Evolutionary conservation across 2,888 invertebrate species (phyloP), one percentile per base, ranked within the genome.

Genomic region (Macaria liturata): DNA sequence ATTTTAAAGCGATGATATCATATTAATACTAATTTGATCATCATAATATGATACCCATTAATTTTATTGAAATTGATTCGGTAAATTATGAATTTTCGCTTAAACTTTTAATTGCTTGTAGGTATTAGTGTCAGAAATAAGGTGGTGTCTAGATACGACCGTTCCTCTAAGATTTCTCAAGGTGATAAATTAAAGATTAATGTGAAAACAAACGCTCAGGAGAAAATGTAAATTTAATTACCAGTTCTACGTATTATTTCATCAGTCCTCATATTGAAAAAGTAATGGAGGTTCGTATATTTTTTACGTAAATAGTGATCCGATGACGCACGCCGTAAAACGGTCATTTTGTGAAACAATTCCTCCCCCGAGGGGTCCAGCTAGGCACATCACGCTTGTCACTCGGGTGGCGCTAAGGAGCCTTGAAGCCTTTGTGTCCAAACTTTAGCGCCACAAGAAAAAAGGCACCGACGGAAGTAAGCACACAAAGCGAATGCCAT

Each of bases 401-500:
- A 63, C 67, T 62, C 62, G 70, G 71, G 68, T 72, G 84, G 82
- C 84, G 82, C 81, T 86, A 78, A 78, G 72, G 72, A 69, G 76
- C 80, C 52, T 49, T 80, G 78, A 72, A 69, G 71, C 81, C 76
- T 83, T 88, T 87, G 86, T 86, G 78, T 81, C 72, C 78, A 77
- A 72, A 82, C 75, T 72, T 84, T 86, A 91, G 91, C 91, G 91
- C 91, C 91, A 84, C 81, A 80, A 86, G 80, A 85, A 89, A 89
- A 84, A 84, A 81, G 50, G 53, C 71, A 79, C 74, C 84, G 90
- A 88, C 89, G 89, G 91, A 91, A 91, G 90, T 91, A 84, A 79
- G 75, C 77, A 72, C 82, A 89, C 91, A 90, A 91, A 89, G 89
- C 82, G 73, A 91, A 90, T 87, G 76, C 87, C 88, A 84, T 70